Conservation (phyloP, 1,140 invertebrate genomes). For the Drosophila tristis region DNA sequence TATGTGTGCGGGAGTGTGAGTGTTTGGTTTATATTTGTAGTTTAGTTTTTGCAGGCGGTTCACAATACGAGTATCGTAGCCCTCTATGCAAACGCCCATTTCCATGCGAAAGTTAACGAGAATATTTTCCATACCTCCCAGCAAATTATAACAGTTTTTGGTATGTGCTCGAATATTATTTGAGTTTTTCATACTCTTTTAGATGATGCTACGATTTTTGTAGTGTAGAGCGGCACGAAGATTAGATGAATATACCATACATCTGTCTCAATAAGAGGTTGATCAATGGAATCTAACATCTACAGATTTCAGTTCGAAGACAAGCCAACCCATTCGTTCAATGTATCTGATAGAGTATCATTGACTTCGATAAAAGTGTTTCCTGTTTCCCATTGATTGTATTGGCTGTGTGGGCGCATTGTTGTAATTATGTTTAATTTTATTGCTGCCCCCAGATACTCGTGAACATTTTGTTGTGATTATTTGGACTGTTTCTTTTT, state of each 20-base stretch:
- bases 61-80: slow-evolving; percentile 41
- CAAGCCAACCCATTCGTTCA: too few relatives aligned
- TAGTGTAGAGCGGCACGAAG: too few relatives aligned
- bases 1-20: slow-evolving; percentile 15
- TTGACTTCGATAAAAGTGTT: not conserved
- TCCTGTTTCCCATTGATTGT: slow-evolving; percentile 36
- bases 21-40: slow-evolving; percentile 54
- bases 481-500: slow-evolving; percentile 21
- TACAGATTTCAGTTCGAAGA: too few relatives aligned
- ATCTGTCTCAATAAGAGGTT: too few relatives aligned
- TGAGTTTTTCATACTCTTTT: too few relatives aligned
- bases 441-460: slow-evolving; percentile 45
- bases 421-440: slow-evolving; percentile 82
- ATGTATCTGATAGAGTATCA: not conserved
- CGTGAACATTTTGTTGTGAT: slow-evolving; percentile 37
- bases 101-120: slow-evolving; percentile 50
- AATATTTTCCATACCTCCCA: slow-evolving; percentile 63
- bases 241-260: too few relatives aligned
- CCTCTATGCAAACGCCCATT: slow-evolving; percentile 4
- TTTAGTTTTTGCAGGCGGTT: slow-evolving; percentile 70
- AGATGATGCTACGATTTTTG: too few relatives aligned
- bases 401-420: slow-evolving; percentile 45
- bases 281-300: too few relatives aligned
- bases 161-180: slow-evolving; percentile 12
- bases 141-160: slow-evolving; percentile 69